phyloP scores from a whole-genome alignment of 2,797 vertebrate species.

The Gouania willdenowi region DNA sequence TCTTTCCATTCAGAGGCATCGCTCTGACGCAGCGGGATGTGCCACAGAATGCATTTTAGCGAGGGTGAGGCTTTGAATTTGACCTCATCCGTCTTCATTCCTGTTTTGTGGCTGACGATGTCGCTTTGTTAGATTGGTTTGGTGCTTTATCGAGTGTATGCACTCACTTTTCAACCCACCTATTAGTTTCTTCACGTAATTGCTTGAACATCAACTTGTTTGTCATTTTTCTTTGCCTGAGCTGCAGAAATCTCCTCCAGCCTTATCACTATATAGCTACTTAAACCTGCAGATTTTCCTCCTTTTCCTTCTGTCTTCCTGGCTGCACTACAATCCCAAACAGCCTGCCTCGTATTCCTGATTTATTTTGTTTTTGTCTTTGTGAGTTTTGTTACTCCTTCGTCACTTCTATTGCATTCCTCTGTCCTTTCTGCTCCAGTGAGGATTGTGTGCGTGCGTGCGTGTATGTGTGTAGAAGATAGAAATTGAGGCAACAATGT shows the following conservation, averaged over 20 bases:
- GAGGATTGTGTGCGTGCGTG: constrained; percentile 2
- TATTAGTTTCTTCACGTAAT: background rate
- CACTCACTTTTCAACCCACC: no score
- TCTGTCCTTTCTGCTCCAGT: constrained; percentile 3
- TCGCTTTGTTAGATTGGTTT: background rate
- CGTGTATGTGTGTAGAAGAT: background rate
- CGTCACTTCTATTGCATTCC: constrained; percentile 21
- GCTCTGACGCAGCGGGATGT: constrained; percentile 20
- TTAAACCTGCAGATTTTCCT: constrained; percentile 24
- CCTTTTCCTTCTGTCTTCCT: background rate
- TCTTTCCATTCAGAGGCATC: constrained; percentile 17
- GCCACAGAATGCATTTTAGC: constrained; percentile 13
- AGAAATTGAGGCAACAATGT: constrained; percentile 35
- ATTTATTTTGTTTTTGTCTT: constrained; percentile 37
- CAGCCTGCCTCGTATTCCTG: constrained; percentile 19
- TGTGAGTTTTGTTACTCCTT: constrained; percentile 41
- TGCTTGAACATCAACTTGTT: background rate
- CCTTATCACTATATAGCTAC: constrained; percentile 2
- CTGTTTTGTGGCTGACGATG: background rate
- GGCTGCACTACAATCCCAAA: constrained; percentile 20
- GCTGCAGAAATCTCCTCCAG: constrained; percentile 6
- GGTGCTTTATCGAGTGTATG: background rate
- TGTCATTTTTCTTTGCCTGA: background rate
- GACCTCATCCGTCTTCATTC: background rate
- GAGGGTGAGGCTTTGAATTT: constrained; percentile 12